Evolutionary conservation across 2,113 vertebrate species (phyloP).

Genomic region (Pterophyllum scalare): DNA sequence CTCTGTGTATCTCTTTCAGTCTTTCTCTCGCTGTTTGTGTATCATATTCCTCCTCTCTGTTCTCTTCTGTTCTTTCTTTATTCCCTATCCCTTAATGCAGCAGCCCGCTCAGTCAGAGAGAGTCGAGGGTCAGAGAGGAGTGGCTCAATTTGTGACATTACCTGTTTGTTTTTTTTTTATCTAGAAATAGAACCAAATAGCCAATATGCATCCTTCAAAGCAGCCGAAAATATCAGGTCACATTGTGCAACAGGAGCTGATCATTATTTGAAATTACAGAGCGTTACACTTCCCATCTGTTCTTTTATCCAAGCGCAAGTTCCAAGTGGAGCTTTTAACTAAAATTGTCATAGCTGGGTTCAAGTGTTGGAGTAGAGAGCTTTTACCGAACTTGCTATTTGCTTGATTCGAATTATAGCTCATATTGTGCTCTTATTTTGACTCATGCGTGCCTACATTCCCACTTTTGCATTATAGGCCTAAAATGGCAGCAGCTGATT

Average conservation of each 20-base stretch:
- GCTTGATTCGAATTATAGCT: slow-evolving; percentile 17
- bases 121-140: slow-evolving; percentile 14
- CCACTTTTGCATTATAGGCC: not conserved
- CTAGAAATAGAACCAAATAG: slow-evolving; percentile 40
- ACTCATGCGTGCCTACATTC: not conserved
- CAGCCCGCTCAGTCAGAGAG: not conserved
- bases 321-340: slow-evolving; percentile 44
- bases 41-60: slow-evolving; percentile 19
- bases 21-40: slow-evolving; percentile 2
- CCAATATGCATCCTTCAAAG: slow-evolving; percentile 27
- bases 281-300: slow-evolving; percentile 32
- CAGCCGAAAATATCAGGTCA: slow-evolving; percentile 41
- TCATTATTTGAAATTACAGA: slow-evolving; percentile 65
- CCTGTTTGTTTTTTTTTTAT: not conserved
- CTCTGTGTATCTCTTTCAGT: slow-evolving; percentile 5
- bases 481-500: slow-evolving; percentile 11
- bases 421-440: not conserved
- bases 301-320: slow-evolving; percentile 45
- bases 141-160: slow-evolving; percentile 31
- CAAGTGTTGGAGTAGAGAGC: slow-evolving; percentile 31
- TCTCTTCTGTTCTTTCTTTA: not conserved
- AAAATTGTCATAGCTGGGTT: slow-evolving; percentile 18
- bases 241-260: slow-evolving; percentile 8
- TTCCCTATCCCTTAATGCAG: not conserved
- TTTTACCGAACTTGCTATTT: slow-evolving; percentile 32